Percentiles rank a stretch among this genome's conserved stretches.
Conservation (phyloP, 2,888 invertebrate species). For the Pachliopta kotzebuea region DNA sequence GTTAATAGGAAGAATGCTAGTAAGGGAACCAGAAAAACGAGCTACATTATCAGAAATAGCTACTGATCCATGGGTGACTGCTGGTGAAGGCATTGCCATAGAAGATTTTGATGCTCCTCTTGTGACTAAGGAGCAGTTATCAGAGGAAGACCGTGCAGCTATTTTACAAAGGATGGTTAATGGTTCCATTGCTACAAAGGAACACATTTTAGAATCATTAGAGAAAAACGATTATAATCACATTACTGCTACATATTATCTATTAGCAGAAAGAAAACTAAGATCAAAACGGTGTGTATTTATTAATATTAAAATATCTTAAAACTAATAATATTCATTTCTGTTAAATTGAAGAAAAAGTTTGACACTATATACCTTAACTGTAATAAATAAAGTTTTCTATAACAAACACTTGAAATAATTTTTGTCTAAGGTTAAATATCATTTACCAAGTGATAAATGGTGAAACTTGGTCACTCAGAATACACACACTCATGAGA, state of each 20-base stretch:
- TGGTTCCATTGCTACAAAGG: slow-evolving; percentile 96
- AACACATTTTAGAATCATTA: slow-evolving; percentile 95
- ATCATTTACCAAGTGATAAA: too few relatives aligned
- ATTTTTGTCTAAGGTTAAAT: too few relatives aligned
- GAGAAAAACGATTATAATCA: slow-evolving; percentile 98
- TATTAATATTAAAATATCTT: background rate
- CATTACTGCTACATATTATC: slow-evolving; percentile 98
- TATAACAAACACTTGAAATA: too few relatives aligned
- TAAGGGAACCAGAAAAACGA: slow-evolving; percentile 94
- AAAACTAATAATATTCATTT: background rate
- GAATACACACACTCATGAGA: too few relatives aligned
- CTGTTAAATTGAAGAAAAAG: background rate
- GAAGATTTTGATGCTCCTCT: slow-evolving; percentile 87
- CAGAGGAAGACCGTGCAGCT: slow-evolving; percentile 93
- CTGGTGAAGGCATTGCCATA: slow-evolving; percentile 73
- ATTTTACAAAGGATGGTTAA: slow-evolving; percentile 98
- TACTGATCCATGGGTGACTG: slow-evolving; percentile 90
- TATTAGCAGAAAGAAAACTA: slow-evolving; percentile 96
- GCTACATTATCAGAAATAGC: slow-evolving; percentile 94
- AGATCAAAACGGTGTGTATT: slow-evolving; percentile 83
- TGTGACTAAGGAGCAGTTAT: slow-evolving; percentile 93
- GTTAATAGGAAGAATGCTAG: slow-evolving; percentile 95
- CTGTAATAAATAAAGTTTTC: too few relatives aligned
- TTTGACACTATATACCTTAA: too few relatives aligned
- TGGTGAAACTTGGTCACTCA: too few relatives aligned